Evolutionary conservation across 2,888 invertebrate genomes (phyloP), one percentile per base, ranked within the genome.

Genomic region (Stramonita haemastoma): DNA sequence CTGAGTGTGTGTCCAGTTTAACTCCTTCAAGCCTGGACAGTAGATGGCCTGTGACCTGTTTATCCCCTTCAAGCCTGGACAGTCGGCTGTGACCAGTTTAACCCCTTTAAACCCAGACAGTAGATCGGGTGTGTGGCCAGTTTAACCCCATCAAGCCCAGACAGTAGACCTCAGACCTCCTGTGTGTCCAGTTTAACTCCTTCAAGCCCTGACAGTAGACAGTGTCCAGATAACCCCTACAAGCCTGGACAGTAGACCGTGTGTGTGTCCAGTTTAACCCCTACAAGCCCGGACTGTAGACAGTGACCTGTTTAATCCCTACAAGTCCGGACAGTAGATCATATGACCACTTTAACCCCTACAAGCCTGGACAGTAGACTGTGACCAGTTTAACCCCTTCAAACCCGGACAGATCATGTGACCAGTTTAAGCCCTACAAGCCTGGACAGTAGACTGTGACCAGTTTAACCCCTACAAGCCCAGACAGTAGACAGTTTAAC

Each of bases 331-430:
- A 29, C 79, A 95, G 87, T 95, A 90, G 91, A 46, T 95, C 0
- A 89, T 96, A 94, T 6, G 93, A 95, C 46, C 94, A 95, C 60
- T 94, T 93, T 89, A 95, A 95, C 90, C 95, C 95, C 11, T 95
- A 95, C 91, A 93, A 94, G 87, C 95, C 95, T 29, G 95, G 95
- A 29, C 83, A 95, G 87, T 95, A 90, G 91, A 46, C 95, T 0
- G 89, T 96, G 93, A 95, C 46, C 94, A 95, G 70, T 94, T 93
- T 89, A 95, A 95, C 90, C 95, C 95, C 11, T 95, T 95, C 91
- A 93, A 94, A 87, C 95, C 95, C n/a, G 95, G 95, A 29, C 83
- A 95, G 91, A 46, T 8, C 46, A 46, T 46, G 46, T 46, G 46
- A 46, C 46, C 46, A 46, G 46, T 46, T 46, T 8, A 46, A 46